phyloP scores from a whole-genome alignment of 2,888 invertebrate species.

The Alcis repandata region DNA sequence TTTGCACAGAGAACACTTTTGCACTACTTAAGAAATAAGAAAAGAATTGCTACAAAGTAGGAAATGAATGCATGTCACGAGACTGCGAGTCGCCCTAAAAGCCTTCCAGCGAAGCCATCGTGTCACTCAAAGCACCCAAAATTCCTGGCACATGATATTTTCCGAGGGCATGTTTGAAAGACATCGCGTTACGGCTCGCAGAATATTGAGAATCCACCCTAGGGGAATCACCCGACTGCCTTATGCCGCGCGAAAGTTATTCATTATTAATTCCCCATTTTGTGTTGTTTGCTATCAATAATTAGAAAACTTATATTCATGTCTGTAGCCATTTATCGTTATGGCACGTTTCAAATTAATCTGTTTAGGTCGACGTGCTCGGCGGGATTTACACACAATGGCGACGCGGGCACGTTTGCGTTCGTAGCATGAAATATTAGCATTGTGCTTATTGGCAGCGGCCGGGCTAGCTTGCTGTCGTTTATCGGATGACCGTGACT shows the following conservation, averaged over 20 bases:
- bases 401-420: conserved; percentile 66
- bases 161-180: conserved; percentile 61
- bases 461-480: conserved; percentile 39
- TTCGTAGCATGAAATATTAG: conserved; percentile 75
- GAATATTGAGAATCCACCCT: conserved; percentile 62
- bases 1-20: neutral
- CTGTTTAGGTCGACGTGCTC: conserved; percentile 69
- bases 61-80: conserved; percentile 15
- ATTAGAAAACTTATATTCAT: conserved; percentile 41
- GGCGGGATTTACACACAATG: conserved; percentile 77
- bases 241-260: conserved; percentile 52
- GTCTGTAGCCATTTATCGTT: conserved; percentile 48
- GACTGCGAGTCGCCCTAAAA: conserved; percentile 51
- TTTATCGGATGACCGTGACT: conserved; percentile 61
- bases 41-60: too few species aligned
- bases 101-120: conserved; percentile 58
- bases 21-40: neutral
- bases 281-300: conserved; percentile 42
- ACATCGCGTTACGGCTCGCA: conserved; percentile 56
- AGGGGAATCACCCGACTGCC: conserved; percentile 60
- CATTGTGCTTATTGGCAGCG: conserved; percentile 60
- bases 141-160: conserved; percentile 68
- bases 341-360: conserved; percentile 65
- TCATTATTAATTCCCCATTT: conserved; percentile 49
- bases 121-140: conserved; percentile 66